Conservation (phyloP, 2,113 vertebrate genomes). For the Festucalex cinctus region DNA sequence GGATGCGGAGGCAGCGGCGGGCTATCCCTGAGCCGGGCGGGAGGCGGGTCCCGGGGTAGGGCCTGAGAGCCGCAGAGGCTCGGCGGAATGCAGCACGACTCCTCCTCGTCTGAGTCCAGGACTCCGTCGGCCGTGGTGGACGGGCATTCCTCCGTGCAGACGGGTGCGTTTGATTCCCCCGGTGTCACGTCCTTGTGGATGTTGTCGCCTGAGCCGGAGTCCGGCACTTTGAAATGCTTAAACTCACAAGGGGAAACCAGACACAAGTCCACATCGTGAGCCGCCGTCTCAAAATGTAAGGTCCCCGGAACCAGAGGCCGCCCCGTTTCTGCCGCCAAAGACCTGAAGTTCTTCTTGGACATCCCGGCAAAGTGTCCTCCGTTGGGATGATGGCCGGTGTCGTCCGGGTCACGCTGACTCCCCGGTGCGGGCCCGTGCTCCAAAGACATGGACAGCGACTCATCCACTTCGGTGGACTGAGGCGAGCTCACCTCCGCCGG, state of each 20-base stretch:
- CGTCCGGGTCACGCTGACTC: conserved; percentile 69
- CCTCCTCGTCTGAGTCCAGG: conserved; percentile 85
- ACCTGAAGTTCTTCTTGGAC: conserved; percentile 71
- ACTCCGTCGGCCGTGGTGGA: conserved; percentile 76
- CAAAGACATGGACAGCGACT: conserved; percentile 89
- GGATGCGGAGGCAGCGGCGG: conserved; percentile 81
- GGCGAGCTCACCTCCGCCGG: conserved; percentile 93
- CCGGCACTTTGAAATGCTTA: conserved; percentile 80
- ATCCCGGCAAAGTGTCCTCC: conserved; percentile 66
- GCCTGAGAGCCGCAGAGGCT: conserved; percentile 53
- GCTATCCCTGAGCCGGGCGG: conserved; percentile 79
- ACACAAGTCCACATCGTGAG: conserved; percentile 89
- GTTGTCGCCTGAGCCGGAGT: conserved; percentile 60
- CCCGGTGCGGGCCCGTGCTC: conserved; percentile 80
- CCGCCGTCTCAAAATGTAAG: conserved; percentile 61
- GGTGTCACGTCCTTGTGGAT: conserved; percentile 70
- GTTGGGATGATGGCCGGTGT: conserved; percentile 45
- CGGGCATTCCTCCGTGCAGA: conserved; percentile 77
- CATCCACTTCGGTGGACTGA: conserved; percentile 93
- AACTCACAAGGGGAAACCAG: conserved; percentile 95
- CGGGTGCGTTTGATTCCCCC: conserved; percentile 81
- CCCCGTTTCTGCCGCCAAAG: conserved; percentile 59
- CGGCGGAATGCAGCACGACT: conserved; percentile 65
- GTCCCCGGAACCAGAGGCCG: conserved; percentile 40
- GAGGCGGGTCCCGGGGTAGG: conserved; percentile 76